Evolutionary conservation across 2,113 vertebrate species (phyloP), one percentile per base, ranked within the genome.

Genomic region (Helogale parvula): DNA sequence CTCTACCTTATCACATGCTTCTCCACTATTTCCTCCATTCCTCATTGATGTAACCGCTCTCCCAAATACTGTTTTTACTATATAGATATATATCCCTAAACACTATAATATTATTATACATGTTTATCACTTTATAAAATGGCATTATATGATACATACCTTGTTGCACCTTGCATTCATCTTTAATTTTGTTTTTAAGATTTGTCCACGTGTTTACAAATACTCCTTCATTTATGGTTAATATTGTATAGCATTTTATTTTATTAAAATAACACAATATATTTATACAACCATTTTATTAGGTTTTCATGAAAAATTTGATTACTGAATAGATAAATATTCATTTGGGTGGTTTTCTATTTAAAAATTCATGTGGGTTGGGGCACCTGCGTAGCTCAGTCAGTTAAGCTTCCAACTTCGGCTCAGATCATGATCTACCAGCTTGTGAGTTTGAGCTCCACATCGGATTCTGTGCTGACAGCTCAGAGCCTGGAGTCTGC

Each of bases 271-370:
- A 79, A 80, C 13, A n/a, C 19, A 15, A 50, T 96, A 31, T 91
- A 52, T 65, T 80, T 87, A 82, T 86, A 52, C 66, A 88, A 50
- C 35, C 5, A 63, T 68, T 79, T 85, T 63, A 54, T 17, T 2
- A 92, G 11, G 4, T 69, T 87, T 97, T 91, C 25, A 50, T 88
- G 29, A 92, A 27, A 81, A 65, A 91, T 92, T 87, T 83, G 45
- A 95, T 89, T 92, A 63, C 33, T 77, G 45, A 97, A 66, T 14
- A 93, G 52, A 77, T 84, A 88, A 69, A 81, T 81, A 69, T 91
- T 17, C 66, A 72, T 79, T 80, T 92, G 31, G 7, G 1, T 95
- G 31, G 1, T 47, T 11, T 82, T 31, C 21, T 95, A 10, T 93
- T 84, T 71, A 91, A 69, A 47, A 74, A 15, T 15, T 5, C 38